Evolutionary conservation across 2,888 invertebrate species (phyloP).

Genomic region (Erebia palarica): DNA sequence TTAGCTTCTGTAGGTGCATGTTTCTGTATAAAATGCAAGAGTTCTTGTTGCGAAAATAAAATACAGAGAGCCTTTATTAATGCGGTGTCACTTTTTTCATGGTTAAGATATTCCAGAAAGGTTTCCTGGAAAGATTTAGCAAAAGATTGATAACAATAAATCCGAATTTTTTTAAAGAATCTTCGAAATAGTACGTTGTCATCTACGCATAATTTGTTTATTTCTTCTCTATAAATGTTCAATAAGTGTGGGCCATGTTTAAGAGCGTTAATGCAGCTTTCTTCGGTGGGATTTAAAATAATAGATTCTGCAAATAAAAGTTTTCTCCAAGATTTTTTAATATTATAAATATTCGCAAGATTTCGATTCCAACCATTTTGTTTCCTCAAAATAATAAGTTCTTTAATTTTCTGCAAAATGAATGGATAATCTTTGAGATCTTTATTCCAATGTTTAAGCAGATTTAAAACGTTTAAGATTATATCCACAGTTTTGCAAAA

Average conservation of each 20-base stretch:
- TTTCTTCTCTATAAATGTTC: conserved; percentile 45
- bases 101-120: conserved; percentile 42
- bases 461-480: conserved; percentile 46
- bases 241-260: conserved; percentile 63
- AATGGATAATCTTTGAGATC: conserved; percentile 49
- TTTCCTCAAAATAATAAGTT: conserved; percentile 49
- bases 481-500: conserved; percentile 42
- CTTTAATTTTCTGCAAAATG: conserved; percentile 50
- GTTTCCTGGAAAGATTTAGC: conserved; percentile 48
- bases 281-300: conserved; percentile 48
- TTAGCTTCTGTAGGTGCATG: conserved; percentile 55
- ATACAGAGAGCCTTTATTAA: conserved; percentile 51
- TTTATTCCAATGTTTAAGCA: conserved; percentile 59
- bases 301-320: conserved; percentile 62
- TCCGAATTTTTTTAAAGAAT: conserved; percentile 57
- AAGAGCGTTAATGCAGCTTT: conserved; percentile 59
- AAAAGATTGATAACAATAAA: conserved; percentile 60
- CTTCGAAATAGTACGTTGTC: conserved; percentile 47
- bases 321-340: conserved; percentile 59
- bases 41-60: conserved; percentile 51
- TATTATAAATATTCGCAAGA: conserved; percentile 52
- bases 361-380: conserved; percentile 47
- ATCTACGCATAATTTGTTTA: conserved; percentile 49
- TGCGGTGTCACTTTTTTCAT: conserved; percentile 50
- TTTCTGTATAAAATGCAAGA: conserved; percentile 50